A percentile compares a stretch with the other conserved stretches of the same genome.
phyloP scores from a whole-genome alignment of 2,888 invertebrate genomes.

The Caenorhabditis sp. region DNA sequence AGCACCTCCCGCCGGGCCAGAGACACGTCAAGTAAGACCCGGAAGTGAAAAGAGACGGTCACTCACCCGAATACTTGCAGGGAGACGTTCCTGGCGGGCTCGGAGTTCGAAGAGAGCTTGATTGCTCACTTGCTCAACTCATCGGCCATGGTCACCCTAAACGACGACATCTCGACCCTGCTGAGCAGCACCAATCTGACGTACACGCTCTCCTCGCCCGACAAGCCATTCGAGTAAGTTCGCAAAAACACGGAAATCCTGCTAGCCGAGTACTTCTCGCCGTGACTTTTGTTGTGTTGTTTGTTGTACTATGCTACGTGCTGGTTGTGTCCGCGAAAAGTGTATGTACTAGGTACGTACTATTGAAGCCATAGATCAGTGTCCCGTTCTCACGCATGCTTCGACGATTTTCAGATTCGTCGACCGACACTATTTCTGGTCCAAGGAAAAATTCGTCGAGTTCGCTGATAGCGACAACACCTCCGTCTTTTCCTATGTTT shows the following conservation, averaged over 20 bases:
- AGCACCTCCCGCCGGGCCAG: background rate
- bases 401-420: constrained; percentile 51
- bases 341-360: constrained; percentile 19
- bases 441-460: constrained; percentile 12
- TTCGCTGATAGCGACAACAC: constrained; percentile 25
- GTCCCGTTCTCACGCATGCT: background rate
- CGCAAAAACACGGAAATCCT: constrained; percentile 13
- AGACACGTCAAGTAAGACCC: constrained; percentile 1
- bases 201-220: constrained; percentile 32
- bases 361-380: constrained; percentile 11
- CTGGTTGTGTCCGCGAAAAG: background rate
- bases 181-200: constrained; percentile 34
- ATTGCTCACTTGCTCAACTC: constrained; percentile 33
- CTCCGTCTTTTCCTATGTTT: constrained; percentile 19
- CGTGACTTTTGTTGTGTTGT: constrained; percentile 19
- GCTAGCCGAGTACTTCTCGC: constrained; percentile 12
- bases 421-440: constrained; percentile 44
- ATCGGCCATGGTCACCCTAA: background rate
- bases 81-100: constrained; percentile 39
- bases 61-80: too few relatives aligned
- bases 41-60: too few relatives aligned
- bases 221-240: constrained; percentile 50
- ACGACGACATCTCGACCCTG: constrained; percentile 34
- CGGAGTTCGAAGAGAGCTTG: constrained; percentile 41
- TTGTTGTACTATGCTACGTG: constrained; percentile 45